Conservation (phyloP, 2,888 invertebrate species). For the Tetragonula carbonaria region DNA sequence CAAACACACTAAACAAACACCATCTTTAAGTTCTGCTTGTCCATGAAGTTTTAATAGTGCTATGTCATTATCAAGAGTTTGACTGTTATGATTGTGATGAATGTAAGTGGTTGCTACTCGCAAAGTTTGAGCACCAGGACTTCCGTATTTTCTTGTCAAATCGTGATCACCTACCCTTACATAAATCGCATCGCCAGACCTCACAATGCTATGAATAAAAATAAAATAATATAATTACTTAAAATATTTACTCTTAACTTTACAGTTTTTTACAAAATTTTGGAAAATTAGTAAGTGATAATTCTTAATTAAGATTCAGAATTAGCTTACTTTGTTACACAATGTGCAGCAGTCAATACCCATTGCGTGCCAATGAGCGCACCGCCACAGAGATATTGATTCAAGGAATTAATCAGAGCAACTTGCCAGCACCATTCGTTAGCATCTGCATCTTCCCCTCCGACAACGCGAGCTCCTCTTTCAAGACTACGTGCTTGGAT, state of each 20-base stretch:
- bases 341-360: slow-evolving; percentile 97
- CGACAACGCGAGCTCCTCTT: slow-evolving; percentile 89
- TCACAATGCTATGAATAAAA: slow-evolving; percentile 89
- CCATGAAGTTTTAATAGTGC: slow-evolving; percentile 95
- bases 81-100: slow-evolving; percentile 97
- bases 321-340: slow-evolving; percentile 91
- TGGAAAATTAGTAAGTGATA: neutral
- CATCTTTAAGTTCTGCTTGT: slow-evolving; percentile 94
- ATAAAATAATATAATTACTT: neutral
- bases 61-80: slow-evolving; percentile 97
- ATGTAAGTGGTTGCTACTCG: slow-evolving; percentile 97
- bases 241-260: neutral
- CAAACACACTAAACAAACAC: slow-evolving; percentile 93
- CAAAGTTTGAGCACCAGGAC: slow-evolving; percentile 95
- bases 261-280: neutral
- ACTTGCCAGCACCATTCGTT: slow-evolving; percentile 99
- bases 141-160: slow-evolving; percentile 94
- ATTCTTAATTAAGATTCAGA: neutral
- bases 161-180: slow-evolving; percentile 97
- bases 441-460: slow-evolving; percentile 95
- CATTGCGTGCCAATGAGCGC: slow-evolving; percentile 97
- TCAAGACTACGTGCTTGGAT: slow-evolving; percentile 76
- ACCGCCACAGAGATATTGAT: slow-evolving; percentile 97
- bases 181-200: slow-evolving; percentile 97
- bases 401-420: slow-evolving; percentile 95